Evolutionary conservation across 1,140 invertebrate species (phyloP), one percentile per base, ranked within the genome.

Genomic region (Acromyrmex echinatior): DNA sequence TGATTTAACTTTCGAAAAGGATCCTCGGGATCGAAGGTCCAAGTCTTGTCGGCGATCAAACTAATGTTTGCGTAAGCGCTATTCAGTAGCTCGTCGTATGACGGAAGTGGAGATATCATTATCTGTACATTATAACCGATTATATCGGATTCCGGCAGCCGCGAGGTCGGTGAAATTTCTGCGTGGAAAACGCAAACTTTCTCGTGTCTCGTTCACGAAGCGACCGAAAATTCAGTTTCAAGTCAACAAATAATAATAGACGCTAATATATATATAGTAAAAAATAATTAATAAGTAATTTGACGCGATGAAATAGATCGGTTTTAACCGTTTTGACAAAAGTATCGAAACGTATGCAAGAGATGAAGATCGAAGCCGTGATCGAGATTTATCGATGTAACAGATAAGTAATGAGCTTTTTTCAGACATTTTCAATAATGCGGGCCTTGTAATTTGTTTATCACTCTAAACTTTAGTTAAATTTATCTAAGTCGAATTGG

Each of bases 21-120:
- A 87, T 95, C 92, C 25, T 90, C 87, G 12, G 90, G 86, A 74
- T 94, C 82, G 58, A 89, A 92, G 25, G 88, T 88, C 95, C 95
- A 95, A 80, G 92, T 91, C 86, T 92, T 92, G 87, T 95, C 92
- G 16, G 93, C 95, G 63, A 93, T 92, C 82, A 95, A 86, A 80
- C 91, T 92, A 58, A 95, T 92, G 87, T 95, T 95, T 60, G 93
- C 93, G 39, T 94, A 94, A 21, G 94, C 93, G 90, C 90, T 92
- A 65, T 91, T 95, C 58, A 95, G 66, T 79, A 93, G 90, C 84
- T 95, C 94, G 60, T 93, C 92, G 91, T 92, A 91, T 66, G 93
- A 94, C 88, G 92, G 85, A 88, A 92, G 70, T 86, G 92, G 92
- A 81, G 92, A 88, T 93, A 94, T 93, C 94, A 94, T 95, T 93